phyloP scores from a whole-genome alignment of 1,140 invertebrate genomes.

The Lordiphosa collinella region DNA sequence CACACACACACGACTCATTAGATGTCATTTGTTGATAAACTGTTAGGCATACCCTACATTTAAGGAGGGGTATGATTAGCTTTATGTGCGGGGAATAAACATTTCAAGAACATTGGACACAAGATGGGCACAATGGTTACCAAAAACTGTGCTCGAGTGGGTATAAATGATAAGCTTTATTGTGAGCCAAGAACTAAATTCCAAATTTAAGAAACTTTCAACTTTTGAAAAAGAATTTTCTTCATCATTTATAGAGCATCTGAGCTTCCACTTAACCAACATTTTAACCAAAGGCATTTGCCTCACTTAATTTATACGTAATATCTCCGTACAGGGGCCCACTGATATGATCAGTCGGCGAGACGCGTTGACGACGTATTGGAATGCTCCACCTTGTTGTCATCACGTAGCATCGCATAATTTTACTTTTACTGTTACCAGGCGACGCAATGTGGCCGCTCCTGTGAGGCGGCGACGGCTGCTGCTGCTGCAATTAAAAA shows the following conservation, averaged over 20 bases:
- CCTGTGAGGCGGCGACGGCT: slow-evolving; percentile 44
- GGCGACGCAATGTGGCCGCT: slow-evolving; percentile 41
- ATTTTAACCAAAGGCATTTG: background rate
- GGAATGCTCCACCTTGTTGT: slow-evolving; percentile 65
- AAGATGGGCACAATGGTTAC: no score
- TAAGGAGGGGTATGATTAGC: background rate
- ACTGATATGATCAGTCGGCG: slow-evolving; percentile 18
- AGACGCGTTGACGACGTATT: slow-evolving; percentile 41
- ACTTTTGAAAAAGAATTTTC: no score
- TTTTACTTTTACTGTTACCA: slow-evolving; percentile 74
- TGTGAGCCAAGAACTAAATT: no score
- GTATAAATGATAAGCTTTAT: no score
- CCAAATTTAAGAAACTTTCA: no score
- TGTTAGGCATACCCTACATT: slow-evolving; percentile 23
- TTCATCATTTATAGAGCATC: slow-evolving; percentile 39
- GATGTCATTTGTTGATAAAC: slow-evolving; percentile 72
- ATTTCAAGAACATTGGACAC: no score
- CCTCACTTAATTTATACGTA: slow-evolving; percentile 59
- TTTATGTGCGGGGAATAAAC: no score
- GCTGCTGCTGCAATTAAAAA: slow-evolving; percentile 66
- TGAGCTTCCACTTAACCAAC: background rate
- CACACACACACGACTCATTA: slow-evolving; percentile 72
- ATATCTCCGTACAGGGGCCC: slow-evolving; percentile 38
- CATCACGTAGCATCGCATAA: slow-evolving; percentile 73
- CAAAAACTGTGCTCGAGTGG: no score